Evolutionary conservation across 2,888 invertebrate species (phyloP).

Genomic region (Troglohyphantes excavatus): DNA sequence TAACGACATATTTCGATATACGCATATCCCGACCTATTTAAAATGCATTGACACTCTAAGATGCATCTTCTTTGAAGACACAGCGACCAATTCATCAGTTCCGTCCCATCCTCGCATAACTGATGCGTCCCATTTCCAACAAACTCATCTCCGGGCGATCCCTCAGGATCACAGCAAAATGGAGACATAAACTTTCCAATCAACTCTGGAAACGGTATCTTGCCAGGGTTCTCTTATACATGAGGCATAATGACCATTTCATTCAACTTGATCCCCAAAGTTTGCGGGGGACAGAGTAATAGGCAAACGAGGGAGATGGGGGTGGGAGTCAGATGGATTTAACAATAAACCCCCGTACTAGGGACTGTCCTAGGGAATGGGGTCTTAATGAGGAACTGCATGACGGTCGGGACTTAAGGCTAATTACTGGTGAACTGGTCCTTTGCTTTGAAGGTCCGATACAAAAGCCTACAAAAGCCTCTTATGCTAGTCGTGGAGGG

Average conservation of each 20-base stretch:
- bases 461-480: background rate
- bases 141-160: background rate
- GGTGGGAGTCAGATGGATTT: constrained; percentile 22
- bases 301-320: constrained; percentile 37
- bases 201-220: background rate
- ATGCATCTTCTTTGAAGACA: too few species aligned
- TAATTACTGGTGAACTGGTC: constrained; percentile 27
- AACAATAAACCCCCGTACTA: constrained; percentile 37
- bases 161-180: too few species aligned
- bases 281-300: constrained; percentile 21
- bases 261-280: constrained; percentile 11
- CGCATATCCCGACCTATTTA: too few species aligned
- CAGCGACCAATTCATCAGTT: too few species aligned
- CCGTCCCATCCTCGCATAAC: too few species aligned
- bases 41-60: too few species aligned
- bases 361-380: background rate
- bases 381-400: constrained; percentile 31
- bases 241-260: constrained; percentile 25
- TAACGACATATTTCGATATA: too few species aligned
- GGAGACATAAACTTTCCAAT: background rate
- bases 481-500: background rate
- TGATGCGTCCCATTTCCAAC: background rate
- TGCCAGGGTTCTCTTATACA: background rate
- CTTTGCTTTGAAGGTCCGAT: background rate
- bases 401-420: constrained; percentile 22